Evolutionary conservation across 2,797 vertebrate species (phyloP), one percentile per base, ranked within the genome.

Genomic region (Sus cebifrons): DNA sequence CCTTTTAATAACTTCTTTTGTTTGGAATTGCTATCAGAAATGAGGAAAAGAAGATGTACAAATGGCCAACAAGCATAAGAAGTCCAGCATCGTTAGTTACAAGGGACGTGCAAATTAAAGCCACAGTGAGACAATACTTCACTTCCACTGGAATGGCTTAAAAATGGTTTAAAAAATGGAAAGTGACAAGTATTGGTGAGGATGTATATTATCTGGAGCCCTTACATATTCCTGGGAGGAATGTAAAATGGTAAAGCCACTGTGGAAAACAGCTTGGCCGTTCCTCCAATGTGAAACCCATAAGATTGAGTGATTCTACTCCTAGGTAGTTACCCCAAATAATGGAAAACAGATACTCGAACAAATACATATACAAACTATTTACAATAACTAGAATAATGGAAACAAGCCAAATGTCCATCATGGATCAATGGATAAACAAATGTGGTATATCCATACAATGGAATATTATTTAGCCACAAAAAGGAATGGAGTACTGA

Each of bases 31-130:
- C 49, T 52, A 78, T 71, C 70, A 86, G 78, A 65, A 71, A 74
- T 27, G 36, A 54, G 29, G 60, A 32, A 90, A 77, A 68, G 13
- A 84, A 95, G 67, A 82, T 56, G 64, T 40, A 90, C 56, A 94
- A 84, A 83, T 29, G 32, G 9, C 64, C 29, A 86, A 56, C 29
- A 74, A 71, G 21, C 65, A 84, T 23, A 81, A 60, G 83, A n/a
- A 75, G 25, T 16, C 32, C 40, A 74, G 18, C 32, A 58, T 54
- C 60, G 81, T 84, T 18, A 44, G 14, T 62, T 81, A 54, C 5
- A 58, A 79, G 40, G 62, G 36, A 70, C 89, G 89, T 68, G 21
- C 36, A 60, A 92, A 65, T 54, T 16, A n/a, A 74, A 84, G 93
- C 25, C 25, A 82, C 11, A 65, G 23, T 60, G 58, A 81, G 83